Evolutionary conservation across 2,113 vertebrate species (phyloP), one percentile per base, ranked within the genome.

Genomic region (Austrofundulus limnaeus): DNA sequence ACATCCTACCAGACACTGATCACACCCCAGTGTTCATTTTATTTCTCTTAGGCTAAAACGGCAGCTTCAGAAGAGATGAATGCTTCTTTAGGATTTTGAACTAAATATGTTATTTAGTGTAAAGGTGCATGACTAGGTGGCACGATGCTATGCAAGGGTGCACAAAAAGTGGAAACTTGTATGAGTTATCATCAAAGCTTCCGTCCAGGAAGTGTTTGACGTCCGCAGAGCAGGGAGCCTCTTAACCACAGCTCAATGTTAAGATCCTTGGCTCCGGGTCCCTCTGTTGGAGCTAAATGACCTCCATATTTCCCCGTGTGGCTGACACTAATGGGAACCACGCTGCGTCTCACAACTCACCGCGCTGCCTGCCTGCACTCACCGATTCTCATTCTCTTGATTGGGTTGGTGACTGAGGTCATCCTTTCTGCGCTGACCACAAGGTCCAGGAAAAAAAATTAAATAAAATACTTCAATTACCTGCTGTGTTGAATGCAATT

Each of bases 401-500:
- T 70, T 73, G 79, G 81, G 70, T 64, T 80, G 72, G 63, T 78
- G 72, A 59, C 60, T 66, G 75, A 42, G 76, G 81, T 88, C 77
- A 83, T 88, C 76, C 78, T 72, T 77, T 71, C 70, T 23, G 43
- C 11, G 5, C 69, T 84, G 83, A 85, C 82, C 82, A 70, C 75
- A 77, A 86, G 81, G 87, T 83, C 75, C 75, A 59, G 72, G 78
- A 60, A 67, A 66, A 84, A 81, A n/a, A n/a, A n/a, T n/a, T n/a
- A n/a, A n/a, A n/a, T n/a, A n/a, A n/a, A n/a, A n/a, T n/a, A 80
- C 81, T 84, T 87, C 75, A 82, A 85, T 83, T 83, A 83, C 85
- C 88, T 55, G 81, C 85, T 80, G 85, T 74, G 87, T n/a, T 77
- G 77, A 85, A 88, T 85, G 84, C 81, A 89, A 90, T 91, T 89